These are phyloP conservation scores for Epinotia nisella DNA, from an alignment of 2,888 invertebrate genomes.

Conservation along the genomic window DNA sequence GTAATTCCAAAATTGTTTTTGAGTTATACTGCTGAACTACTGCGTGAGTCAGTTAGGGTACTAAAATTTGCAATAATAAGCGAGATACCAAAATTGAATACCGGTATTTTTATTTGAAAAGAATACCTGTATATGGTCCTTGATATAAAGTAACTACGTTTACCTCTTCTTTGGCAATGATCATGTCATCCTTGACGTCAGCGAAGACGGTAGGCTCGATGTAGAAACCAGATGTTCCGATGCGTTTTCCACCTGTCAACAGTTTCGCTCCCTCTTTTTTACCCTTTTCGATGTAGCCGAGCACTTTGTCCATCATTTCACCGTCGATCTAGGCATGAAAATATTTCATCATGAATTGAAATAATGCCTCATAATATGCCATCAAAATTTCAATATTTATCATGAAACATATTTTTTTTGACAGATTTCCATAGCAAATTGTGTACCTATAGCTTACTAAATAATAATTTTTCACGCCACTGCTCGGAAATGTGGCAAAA, in stretches of 20 bases:
- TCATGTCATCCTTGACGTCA: conserved; percentile 87
- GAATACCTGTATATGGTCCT: too few species aligned
- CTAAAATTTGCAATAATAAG: too few species aligned
- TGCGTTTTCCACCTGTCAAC: conserved; percentile 85
- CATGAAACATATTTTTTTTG: background rate
- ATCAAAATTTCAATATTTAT: too few species aligned
- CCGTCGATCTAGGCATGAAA: conserved; percentile 81
- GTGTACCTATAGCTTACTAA: too few species aligned
- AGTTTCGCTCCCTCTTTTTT: conserved; percentile 89
- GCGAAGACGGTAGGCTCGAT: conserved; percentile 89
- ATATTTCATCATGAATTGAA: background rate
- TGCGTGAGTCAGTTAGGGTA: too few species aligned
- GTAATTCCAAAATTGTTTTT: too few species aligned
- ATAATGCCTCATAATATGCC: too few species aligned
- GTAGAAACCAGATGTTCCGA: conserved; percentile 87
- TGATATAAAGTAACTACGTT: conserved; percentile 27
- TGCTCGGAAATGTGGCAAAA: too few species aligned
- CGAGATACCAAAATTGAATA: too few species aligned
- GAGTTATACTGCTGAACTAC: too few species aligned
- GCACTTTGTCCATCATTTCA: conserved; percentile 87
- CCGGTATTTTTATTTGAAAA: too few species aligned
- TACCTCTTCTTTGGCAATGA: conserved; percentile 88
- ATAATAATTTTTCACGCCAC: too few species aligned
- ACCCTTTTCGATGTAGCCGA: conserved; percentile 88
- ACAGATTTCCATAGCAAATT: background rate